Percentiles rank a stretch among this genome's conserved stretches.
phyloP scores from a whole-genome alignment of 2,888 invertebrate genomes.

The Dexiosoma caninum region DNA sequence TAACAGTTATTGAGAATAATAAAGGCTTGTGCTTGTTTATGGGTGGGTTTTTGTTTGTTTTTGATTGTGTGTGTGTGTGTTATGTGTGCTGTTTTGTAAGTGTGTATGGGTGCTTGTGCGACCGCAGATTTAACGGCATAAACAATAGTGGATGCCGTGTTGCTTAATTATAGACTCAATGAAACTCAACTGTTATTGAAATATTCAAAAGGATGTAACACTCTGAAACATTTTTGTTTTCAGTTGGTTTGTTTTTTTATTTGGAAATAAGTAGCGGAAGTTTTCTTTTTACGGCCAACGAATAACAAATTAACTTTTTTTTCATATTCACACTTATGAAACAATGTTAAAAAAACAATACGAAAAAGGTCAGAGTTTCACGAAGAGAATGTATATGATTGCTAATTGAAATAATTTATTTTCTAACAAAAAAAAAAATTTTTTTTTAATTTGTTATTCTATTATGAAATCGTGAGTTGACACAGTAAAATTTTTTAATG shows the following conservation, averaged over 20 bases:
- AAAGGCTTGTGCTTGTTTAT: neutral
- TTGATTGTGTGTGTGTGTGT: neutral
- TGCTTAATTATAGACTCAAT: slow-evolving; percentile 34
- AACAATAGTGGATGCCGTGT: slow-evolving; percentile 42
- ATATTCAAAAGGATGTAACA: slow-evolving; percentile 47
- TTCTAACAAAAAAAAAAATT: too few relatives aligned
- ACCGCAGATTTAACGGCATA: slow-evolving; percentile 26
- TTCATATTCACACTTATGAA: neutral
- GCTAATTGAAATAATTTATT: too few relatives aligned
- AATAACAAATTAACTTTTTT: neutral
- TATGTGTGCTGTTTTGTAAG: neutral
- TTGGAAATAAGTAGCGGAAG: neutral
- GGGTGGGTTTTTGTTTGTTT: too few relatives aligned
- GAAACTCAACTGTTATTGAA: slow-evolving; percentile 41
- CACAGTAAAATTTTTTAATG: too few relatives aligned
- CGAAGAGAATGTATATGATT: too few relatives aligned
- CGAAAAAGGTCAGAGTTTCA: neutral
- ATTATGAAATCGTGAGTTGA: too few relatives aligned
- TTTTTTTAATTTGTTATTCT: too few relatives aligned
- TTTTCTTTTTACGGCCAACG: too few relatives aligned
- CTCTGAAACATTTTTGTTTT: slow-evolving; percentile 17
- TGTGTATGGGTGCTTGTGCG: neutral
- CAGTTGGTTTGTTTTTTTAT: too few relatives aligned
- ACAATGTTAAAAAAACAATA: neutral
- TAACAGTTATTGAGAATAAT: slow-evolving; percentile 40